phyloP scores from a whole-genome alignment of 1,140 invertebrate species.

The Mycetomoellerius zeteki region DNA sequence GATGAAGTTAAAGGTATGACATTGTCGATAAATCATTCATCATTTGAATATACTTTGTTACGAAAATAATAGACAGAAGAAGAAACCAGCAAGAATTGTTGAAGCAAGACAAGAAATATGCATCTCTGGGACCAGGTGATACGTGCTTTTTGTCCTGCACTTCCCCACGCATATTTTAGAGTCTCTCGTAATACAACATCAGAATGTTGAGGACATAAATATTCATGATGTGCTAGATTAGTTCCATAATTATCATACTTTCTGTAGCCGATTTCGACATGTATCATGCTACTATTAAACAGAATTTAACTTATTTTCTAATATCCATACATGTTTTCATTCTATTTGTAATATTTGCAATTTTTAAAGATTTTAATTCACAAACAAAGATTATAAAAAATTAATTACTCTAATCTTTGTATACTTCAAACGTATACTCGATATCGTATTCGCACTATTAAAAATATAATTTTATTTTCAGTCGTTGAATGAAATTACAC shows the following conservation, averaged over 20 bases:
- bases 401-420: neutral
- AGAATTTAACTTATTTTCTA: neutral
- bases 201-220: slow-evolving; percentile 18
- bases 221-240: slow-evolving; percentile 6
- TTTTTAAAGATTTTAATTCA: neutral
- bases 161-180: slow-evolving; percentile 14
- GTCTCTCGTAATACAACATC: neutral
- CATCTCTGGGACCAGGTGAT: neutral
- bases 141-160: neutral
- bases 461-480: slow-evolving; percentile 9
- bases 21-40: neutral
- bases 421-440: neutral
- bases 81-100: neutral
- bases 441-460: neutral
- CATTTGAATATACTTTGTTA: neutral
- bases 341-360: neutral
- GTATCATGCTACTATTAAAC: neutral
- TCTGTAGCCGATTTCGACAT: neutral
- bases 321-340: neutral
- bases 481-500: neutral
- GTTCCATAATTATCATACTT: slow-evolving; percentile 2
- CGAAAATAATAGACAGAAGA: neutral
- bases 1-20: neutral
- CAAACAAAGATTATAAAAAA: neutral
- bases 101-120: neutral